Evolutionary conservation across 2,113 vertebrate species (phyloP).

Genomic region (Gobiocypris rarus): DNA sequence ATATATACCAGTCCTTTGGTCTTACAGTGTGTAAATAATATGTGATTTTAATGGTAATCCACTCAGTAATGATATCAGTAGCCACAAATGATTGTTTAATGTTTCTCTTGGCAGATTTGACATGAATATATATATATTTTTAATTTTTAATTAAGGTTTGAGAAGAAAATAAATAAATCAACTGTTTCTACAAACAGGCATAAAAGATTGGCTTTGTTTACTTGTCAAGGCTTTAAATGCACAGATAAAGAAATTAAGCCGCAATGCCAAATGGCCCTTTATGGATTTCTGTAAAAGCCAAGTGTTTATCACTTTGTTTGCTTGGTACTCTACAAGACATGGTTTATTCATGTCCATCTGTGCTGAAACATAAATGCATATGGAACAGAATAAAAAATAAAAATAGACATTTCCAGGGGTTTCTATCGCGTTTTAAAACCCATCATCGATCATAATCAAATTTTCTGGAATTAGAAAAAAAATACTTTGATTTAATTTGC

Average conservation of each 20-base stretch:
- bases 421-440: not conserved
- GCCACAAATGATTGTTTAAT: not conserved
- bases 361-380: not conserved
- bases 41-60: not conserved
- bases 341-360: conserved; percentile 17
- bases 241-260: conserved; percentile 30
- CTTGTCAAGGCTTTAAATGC: conserved; percentile 29
- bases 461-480: not conserved
- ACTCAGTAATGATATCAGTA: not conserved
- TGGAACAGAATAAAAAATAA: not conserved
- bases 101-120: not conserved
- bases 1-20: not conserved
- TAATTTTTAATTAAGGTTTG: no score
- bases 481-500: no score
- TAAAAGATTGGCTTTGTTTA: conserved; percentile 14
- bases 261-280: conserved; percentile 34
- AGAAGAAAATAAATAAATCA: not conserved
- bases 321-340: conserved; percentile 23
- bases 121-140: no score
- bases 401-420: no score
- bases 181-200: not conserved
- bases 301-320: conserved; percentile 37
- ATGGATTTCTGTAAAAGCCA: conserved; percentile 24
- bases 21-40: not conserved
- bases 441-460: not conserved